Evolutionary conservation across 92 coral and sea anemone species (phyloP).

Genomic region (Zoanthus gigantus): DNA sequence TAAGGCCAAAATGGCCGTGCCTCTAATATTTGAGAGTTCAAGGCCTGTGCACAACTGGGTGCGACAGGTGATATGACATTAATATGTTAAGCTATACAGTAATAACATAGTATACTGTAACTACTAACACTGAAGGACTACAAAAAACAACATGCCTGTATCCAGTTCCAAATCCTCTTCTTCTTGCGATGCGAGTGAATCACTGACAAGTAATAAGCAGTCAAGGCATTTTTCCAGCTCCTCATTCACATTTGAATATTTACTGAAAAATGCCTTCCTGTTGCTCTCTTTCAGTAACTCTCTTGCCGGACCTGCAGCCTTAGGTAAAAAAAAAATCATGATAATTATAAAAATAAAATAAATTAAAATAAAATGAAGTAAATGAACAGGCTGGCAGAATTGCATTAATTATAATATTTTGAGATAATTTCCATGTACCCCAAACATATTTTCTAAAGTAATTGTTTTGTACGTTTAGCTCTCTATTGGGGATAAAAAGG

Average conservation of each 20-base stretch:
- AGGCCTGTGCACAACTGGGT: too few relatives aligned
- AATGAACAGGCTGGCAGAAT: neutral
- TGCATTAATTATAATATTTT: neutral
- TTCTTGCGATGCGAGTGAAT: conserved; percentile 71
- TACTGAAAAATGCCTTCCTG: conserved; percentile 87
- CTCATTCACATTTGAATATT: conserved; percentile 92
- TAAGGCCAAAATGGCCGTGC: too few relatives aligned
- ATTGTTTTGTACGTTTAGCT: neutral
- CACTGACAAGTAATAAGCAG: conserved; percentile 83
- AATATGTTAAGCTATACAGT: too few relatives aligned
- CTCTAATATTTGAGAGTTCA: too few relatives aligned
- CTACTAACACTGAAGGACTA: too few relatives aligned
- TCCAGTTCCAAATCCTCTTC: conserved; percentile 64
- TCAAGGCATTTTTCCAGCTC: conserved; percentile 97
- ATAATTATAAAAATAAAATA: neutral
- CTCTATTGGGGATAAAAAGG: neutral
- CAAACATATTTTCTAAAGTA: neutral
- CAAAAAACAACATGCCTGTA: conserved; percentile 15
- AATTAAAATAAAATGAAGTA: neutral
- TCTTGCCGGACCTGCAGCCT: conserved; percentile 86
- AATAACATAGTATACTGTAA: too few relatives aligned
- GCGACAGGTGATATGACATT: too few relatives aligned
- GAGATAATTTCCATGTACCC: neutral
- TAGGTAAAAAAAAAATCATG: neutral
- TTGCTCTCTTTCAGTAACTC: conserved; percentile 74